A percentile compares a stretch with the other conserved stretches of the same genome.
Conservation (phyloP, 2,888 invertebrate species). For the Cryptophagus acutangulus region DNA sequence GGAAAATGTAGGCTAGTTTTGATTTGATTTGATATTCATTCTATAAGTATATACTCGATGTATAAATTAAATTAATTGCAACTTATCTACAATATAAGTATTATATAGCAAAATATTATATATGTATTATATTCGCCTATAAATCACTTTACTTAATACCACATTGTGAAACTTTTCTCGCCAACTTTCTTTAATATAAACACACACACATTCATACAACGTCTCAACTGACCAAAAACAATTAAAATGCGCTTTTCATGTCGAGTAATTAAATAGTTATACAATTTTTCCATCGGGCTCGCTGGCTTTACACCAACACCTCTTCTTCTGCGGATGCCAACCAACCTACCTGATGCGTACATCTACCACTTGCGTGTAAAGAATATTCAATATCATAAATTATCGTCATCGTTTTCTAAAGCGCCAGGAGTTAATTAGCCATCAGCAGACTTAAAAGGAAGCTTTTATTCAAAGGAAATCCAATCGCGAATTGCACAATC, state of each 20-base stretch:
- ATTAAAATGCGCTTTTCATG: constrained; percentile 1
- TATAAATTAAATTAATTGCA: background rate
- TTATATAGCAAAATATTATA: background rate
- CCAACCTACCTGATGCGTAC: background rate
- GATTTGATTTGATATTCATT: no score
- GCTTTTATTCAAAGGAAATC: no score
- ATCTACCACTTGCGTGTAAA: constrained; percentile 3
- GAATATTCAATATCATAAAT: constrained; percentile 8
- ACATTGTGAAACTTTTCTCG: constrained; percentile 1
- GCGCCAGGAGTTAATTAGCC: constrained; percentile 5
- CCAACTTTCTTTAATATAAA: constrained; percentile 2
- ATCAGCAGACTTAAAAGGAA: no score
- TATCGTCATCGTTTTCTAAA: background rate
- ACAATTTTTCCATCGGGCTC: no score
- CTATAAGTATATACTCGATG: no score
- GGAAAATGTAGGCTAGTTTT: no score
- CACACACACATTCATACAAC: no score
- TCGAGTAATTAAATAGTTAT: background rate
- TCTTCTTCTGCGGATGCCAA: background rate
- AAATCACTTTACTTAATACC: constrained; percentile 1
- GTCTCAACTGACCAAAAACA: background rate
- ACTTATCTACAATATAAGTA: background rate
- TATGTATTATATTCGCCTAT: background rate
- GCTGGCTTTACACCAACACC: constrained; percentile 2
- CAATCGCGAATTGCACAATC: no score